Base-by-base conservation (phyloP, 2,797 vertebrate genomes). In the Knipowitschia caucasica region DNA sequence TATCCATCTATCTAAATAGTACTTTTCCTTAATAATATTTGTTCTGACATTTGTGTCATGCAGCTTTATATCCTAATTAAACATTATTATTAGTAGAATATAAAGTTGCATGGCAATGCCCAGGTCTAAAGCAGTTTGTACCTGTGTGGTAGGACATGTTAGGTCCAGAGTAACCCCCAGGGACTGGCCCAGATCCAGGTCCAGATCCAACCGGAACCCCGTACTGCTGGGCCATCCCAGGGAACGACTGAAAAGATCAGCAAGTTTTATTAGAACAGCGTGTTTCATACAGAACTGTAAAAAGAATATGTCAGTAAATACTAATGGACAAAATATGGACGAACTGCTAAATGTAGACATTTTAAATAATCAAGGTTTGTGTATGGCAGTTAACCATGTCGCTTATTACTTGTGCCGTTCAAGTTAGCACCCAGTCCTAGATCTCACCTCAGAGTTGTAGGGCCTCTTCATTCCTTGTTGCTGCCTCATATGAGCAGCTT, bases 381-480 rank as follows among this genome's bases (percentile, higher is more conserved):
- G n/a, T n/a, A n/a, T n/a, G n/a, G n/a, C n/a, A n/a, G n/a, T n/a
- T n/a, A n/a, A n/a, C n/a, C n/a, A n/a, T n/a, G n/a, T n/a, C n/a
- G n/a, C n/a, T n/a, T n/a, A n/a, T n/a, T n/a, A n/a, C n/a, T n/a
- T n/a, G n/a, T n/a, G n/a, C n/a, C n/a, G n/a, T n/a, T n/a, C n/a
- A n/a, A n/a, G 35, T 3, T 8, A 1, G 3, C 3, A 3, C 15
- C 20, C 11, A 2, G 3, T 17, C 10, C 23, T 8, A 4, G 17
- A 15, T 4, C 49, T 86, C 59, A 95, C 95, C 90, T 97, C 94
- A 0, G 53, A 81, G 55, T 82, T 90, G 73, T 93, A 96, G 0
- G 89, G 72, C 5, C 95, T 90, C 71, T 97, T 96, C 7, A 95
- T 85, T 4, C 89, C 88, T 57, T 94, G 94, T 0, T 89, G 89